Conservation (phyloP, 2,888 invertebrate species). For the Malachius bipustulatus region DNA sequence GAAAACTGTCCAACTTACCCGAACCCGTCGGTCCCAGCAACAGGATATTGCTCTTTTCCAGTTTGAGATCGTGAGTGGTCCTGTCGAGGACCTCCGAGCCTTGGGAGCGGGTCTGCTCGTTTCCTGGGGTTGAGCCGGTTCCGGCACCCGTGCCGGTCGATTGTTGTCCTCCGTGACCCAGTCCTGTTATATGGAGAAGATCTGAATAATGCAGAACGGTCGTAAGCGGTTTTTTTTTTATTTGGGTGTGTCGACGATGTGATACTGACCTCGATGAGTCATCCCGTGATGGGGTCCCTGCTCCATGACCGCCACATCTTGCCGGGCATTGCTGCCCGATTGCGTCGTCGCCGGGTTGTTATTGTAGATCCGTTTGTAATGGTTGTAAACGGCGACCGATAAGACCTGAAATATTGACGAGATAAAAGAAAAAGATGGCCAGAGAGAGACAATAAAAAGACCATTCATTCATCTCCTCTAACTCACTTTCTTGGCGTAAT, state of each 20-base stretch:
- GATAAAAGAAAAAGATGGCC: background rate
- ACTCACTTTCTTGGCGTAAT: conserved; percentile 78
- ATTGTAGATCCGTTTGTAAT: conserved; percentile 95
- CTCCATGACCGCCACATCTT: conserved; percentile 45
- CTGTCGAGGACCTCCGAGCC: conserved; percentile 76
- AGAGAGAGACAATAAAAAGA: too few species aligned
- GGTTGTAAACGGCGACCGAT: conserved; percentile 97
- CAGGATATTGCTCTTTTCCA: conserved; percentile 95
- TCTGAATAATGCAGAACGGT: conserved; percentile 40
- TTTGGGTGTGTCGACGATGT: too few species aligned
- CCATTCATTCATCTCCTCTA: too few species aligned
- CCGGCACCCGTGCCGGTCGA: conserved; percentile 18
- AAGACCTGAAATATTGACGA: conserved; percentile 48
- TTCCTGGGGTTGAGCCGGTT: conserved; percentile 17
- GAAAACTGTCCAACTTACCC: conserved; percentile 46
- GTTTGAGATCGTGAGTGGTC: conserved; percentile 65
- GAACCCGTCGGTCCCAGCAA: conserved; percentile 95
- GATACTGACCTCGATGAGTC: conserved; percentile 54
- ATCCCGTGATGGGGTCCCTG: conserved; percentile 57
- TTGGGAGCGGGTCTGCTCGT: conserved; percentile 23
- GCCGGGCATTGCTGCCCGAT: conserved; percentile 30
- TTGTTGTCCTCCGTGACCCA: conserved; percentile 44
- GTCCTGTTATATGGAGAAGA: conserved; percentile 73
- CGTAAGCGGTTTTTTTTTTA: conserved; percentile 1
- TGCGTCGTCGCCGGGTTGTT: conserved; percentile 55